Conservation (phyloP, 1,140 invertebrate genomes). For the Hestina assimilis region DNA sequence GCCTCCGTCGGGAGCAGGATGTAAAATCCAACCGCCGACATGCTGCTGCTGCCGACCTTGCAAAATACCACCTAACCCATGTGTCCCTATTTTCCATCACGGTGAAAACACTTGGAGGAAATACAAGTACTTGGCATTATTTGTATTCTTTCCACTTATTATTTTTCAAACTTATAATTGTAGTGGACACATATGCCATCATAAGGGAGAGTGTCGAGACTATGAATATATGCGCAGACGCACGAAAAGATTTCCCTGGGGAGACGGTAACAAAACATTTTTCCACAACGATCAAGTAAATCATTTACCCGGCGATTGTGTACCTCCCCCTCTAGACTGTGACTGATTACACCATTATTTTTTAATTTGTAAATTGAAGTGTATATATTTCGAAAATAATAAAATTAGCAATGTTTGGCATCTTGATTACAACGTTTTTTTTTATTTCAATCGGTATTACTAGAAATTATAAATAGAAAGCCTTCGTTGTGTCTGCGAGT, state of each 20-base stretch:
- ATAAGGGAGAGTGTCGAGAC: conserved; percentile 54
- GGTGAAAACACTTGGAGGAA: conserved; percentile 52
- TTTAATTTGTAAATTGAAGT: too few relatives aligned
- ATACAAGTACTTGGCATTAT: conserved; percentile 51
- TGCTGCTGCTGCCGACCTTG: conserved; percentile 28
- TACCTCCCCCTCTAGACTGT: conserved; percentile 49
- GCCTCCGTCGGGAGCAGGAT: conserved; percentile 27
- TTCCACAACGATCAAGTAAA: conserved; percentile 91
- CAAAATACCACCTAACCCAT: conserved; percentile 57
- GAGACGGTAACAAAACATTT: conserved; percentile 87
- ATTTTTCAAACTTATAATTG: conserved; percentile 42
- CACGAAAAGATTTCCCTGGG: conserved; percentile 89
- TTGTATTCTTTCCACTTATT: conserved; percentile 54
- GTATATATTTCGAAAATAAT: too few relatives aligned
- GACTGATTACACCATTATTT: too few relatives aligned
- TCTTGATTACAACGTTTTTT: too few relatives aligned
- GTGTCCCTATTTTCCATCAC: conserved; percentile 45
- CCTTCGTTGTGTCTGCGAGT: too few relatives aligned
- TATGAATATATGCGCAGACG: conserved; percentile 68
- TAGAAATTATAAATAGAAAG: too few relatives aligned
- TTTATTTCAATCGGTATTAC: too few relatives aligned
- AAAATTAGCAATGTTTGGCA: too few relatives aligned
- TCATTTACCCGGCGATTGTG: conserved; percentile 89
- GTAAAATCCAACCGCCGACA: conserved; percentile 35
- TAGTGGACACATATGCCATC: conserved; percentile 28